phyloP scores from a whole-genome alignment of 35 echinoderm and acorn worm species.

The Amphiura filiformis region DNA sequence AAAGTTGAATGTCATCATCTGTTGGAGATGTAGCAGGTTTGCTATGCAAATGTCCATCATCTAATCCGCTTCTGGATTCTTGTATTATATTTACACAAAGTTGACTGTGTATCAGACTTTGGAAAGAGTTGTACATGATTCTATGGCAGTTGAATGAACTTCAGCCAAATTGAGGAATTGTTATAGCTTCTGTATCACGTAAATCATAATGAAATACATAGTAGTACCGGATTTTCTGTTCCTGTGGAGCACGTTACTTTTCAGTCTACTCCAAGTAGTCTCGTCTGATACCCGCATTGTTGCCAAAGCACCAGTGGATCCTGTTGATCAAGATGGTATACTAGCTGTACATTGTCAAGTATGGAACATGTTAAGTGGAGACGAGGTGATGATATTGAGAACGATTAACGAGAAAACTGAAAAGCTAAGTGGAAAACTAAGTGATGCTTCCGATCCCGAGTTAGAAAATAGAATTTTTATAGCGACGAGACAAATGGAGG shows the following conservation, averaged over 20 bases:
- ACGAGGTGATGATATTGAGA: neutral
- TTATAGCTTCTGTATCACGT: no score
- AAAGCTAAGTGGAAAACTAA: neutral
- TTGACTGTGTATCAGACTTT: no score
- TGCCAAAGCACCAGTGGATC: neutral
- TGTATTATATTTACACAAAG: no score
- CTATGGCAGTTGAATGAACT: no score
- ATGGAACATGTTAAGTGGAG: neutral
- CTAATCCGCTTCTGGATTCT: no score
- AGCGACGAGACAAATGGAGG: neutral
- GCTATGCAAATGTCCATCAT: no score
- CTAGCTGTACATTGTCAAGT: neutral
- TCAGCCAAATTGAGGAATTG: no score
- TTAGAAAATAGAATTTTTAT: neutral
- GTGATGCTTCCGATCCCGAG: neutral
- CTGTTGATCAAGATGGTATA: neutral
- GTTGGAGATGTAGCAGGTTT: no score
- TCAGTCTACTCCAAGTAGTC: neutral
- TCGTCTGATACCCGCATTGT: neutral
- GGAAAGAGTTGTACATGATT: no score
- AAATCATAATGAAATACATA: neutral
- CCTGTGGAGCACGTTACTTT: neutral
- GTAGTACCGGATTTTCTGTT: neutral
- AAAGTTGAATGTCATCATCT: no score
- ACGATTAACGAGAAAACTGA: neutral